Conservation (phyloP, 2,113 vertebrate species). For the Merops nubicus region DNA sequence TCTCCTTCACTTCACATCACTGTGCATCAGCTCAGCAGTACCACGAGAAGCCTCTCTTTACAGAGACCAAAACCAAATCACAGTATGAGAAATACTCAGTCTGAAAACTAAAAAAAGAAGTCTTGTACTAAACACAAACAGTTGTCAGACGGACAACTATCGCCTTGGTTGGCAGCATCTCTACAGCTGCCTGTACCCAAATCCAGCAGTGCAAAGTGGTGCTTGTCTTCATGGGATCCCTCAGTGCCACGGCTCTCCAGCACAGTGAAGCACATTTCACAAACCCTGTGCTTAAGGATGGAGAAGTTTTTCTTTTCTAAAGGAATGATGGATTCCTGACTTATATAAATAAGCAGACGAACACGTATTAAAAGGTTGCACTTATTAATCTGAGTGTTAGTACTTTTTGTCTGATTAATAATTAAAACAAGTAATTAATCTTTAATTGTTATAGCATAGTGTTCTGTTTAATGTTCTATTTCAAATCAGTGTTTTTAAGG, state of each 20-base stretch:
- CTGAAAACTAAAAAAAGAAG: neutral
- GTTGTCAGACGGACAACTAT: neutral
- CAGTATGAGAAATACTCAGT: neutral
- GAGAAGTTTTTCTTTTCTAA: neutral
- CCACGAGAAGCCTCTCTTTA: neutral
- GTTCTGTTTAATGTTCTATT: neutral
- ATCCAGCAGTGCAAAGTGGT: neutral
- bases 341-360: neutral
- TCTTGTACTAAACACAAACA: neutral
- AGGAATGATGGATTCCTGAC: neutral
- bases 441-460: neutral
- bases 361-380: neutral
- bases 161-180: neutral
- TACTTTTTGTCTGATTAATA: neutral
- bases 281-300: neutral
- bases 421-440: neutral
- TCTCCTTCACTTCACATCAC: neutral
- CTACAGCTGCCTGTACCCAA: neutral
- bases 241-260: neutral
- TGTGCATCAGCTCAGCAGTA: neutral
- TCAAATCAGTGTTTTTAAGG: neutral
- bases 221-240: neutral
- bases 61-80: neutral
- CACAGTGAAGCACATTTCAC: neutral
- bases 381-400: neutral